Evolutionary conservation across 2,113 vertebrate species (phyloP).

Genomic region (Rousettus leschenaultii): DNA sequence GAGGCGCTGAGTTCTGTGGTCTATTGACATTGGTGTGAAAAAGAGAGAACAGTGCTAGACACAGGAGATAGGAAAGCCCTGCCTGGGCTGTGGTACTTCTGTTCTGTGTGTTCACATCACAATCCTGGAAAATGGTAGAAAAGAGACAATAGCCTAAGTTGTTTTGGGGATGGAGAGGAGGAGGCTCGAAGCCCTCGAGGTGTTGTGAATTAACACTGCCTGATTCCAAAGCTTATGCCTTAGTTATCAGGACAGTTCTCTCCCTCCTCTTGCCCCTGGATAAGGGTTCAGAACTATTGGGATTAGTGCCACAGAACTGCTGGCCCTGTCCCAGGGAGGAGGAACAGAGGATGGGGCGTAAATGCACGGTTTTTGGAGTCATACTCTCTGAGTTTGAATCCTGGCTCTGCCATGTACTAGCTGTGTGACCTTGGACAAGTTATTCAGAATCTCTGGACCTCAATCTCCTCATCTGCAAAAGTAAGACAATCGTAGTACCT

Average conservation of each 20-base stretch:
- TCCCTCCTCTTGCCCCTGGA: background rate
- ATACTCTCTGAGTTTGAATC: background rate
- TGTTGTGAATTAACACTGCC: background rate
- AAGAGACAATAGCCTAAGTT: background rate
- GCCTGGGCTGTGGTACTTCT: background rate
- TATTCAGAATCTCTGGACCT: background rate
- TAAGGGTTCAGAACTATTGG: background rate
- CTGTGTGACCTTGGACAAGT: background rate
- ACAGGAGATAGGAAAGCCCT: background rate
- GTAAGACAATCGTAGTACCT: background rate
- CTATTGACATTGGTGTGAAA: background rate
- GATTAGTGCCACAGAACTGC: background rate
- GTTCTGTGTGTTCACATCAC: background rate
- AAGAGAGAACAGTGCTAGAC: background rate
- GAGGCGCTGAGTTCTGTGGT: background rate
- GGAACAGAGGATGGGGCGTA: background rate
- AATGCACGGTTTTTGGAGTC: background rate
- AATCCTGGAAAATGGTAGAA: background rate
- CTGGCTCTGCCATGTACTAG: background rate
- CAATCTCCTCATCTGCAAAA: background rate
- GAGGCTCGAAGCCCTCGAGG: background rate
- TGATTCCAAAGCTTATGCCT: background rate
- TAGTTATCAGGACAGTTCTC: accelerated
- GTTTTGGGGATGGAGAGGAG: background rate
- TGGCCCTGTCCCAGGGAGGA: background rate